Conservation (phyloP, 1,140 invertebrate genomes). For the Hesperophylax magnus region DNA sequence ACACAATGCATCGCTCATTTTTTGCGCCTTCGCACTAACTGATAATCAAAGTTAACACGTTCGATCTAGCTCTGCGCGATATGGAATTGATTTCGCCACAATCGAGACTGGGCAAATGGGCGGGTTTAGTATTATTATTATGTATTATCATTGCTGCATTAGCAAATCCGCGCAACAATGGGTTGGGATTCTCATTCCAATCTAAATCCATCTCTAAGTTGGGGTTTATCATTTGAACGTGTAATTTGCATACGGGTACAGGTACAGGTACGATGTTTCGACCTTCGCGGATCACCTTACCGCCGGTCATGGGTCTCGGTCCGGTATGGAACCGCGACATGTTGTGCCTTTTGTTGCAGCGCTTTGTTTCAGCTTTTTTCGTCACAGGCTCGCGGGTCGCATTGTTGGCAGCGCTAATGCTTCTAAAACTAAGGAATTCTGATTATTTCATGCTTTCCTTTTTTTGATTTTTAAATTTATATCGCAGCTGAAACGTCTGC, state of each 20-base stretch:
- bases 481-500: too few species aligned
- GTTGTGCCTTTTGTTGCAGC: slow-evolving; percentile 6
- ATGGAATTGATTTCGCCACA: slow-evolving; percentile 37
- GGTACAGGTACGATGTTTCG: neutral
- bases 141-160: slow-evolving; percentile 7
- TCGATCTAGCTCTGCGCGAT: slow-evolving; percentile 2
- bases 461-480: too few species aligned
- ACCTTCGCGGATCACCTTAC: slow-evolving; percentile 36
- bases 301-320: neutral
- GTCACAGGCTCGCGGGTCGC: slow-evolving; percentile 24
- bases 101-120: slow-evolving; percentile 18
- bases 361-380: slow-evolving; percentile 28
- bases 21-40: neutral
- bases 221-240: slow-evolving; percentile 28
- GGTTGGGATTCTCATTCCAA: slow-evolving; percentile 7
- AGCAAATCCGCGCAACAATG: neutral
- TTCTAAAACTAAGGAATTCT: too few species aligned
- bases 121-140: slow-evolving; percentile 9
- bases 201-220: slow-evolving; percentile 33
- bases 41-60: slow-evolving; percentile 22
- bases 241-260: slow-evolving; percentile 25
- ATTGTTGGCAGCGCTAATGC: slow-evolving; percentile 2
- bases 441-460: too few species aligned
- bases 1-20: slow-evolving; percentile 17
- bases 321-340: slow-evolving; percentile 4